These are phyloP conservation scores for Eclectus roratus DNA, from an alignment of 2,113 vertebrate species.

Conservation along the genomic window DNA sequence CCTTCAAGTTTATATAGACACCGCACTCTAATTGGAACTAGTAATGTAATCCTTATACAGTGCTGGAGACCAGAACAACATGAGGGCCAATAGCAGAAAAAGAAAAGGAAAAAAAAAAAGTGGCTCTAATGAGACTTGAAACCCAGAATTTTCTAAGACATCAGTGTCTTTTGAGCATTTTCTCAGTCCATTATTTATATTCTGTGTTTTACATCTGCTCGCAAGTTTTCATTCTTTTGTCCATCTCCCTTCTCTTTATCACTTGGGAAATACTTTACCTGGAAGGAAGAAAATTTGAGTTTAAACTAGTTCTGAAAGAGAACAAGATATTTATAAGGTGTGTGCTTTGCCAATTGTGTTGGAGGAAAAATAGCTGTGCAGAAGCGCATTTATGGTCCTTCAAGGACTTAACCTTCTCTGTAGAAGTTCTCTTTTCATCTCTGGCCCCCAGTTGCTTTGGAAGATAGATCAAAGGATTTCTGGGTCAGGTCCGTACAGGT, in stretches of 20 bases:
- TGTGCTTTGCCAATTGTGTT: background rate
- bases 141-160: background rate
- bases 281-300: background rate
- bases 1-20: background rate
- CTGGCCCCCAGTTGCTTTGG: background rate
- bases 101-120: no score
- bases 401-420: background rate
- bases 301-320: background rate
- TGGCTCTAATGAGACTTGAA: background rate
- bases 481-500: background rate
- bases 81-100: background rate
- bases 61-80: background rate
- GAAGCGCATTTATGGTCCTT: background rate
- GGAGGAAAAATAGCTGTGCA: background rate
- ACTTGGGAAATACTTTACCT: background rate
- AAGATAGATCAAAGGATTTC: background rate
- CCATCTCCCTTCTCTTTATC: background rate
- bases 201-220: background rate
- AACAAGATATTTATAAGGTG: background rate
- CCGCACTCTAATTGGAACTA: background rate
- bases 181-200: background rate
- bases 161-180: background rate
- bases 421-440: background rate
- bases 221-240: background rate
- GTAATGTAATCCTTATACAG: background rate